Base-by-base conservation (phyloP, 2,888 invertebrate genomes). In the Sinodicranocentrus sp. region DNA sequence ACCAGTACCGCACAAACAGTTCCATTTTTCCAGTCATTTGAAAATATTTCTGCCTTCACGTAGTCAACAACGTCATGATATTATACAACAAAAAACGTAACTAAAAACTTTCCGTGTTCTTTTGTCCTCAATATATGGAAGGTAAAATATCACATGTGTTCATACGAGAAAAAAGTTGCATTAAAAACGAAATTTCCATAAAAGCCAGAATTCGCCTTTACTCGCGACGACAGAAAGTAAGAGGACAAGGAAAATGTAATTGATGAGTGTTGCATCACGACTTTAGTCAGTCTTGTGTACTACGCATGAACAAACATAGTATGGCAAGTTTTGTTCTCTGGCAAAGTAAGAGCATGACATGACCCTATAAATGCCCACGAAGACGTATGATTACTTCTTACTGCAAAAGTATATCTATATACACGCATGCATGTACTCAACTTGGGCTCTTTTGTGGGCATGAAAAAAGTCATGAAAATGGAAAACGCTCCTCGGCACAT, bases 391-490 rank as follows among this genome's bases (percentile, higher is more conserved):
- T n/a, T n/a, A n/a, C n/a, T n/a, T n/a, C n/a, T n/a, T n/a, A n/a
- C n/a, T n/a, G n/a, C n/a, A n/a, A n/a, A n/a, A n/a, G n/a, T n/a
- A n/a, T n/a, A n/a, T n/a, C n/a, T 33, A 33, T 3, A 33, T 3
- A 33, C 10, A 10, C 33, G 33, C 33, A 33, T 33, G 3, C 10
- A 33, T 33, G 33, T 33, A 33, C 33, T 6, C n/a, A n/a, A n/a
- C n/a, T 33, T 33, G 3, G 17, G 19, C 6, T 57, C 25, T 57
- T 57, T 25, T 25, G 57, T 25, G 25, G 33, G 39, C 54, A 54
- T 76, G 52, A 57, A 67, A 57, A 5, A 65, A 39, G 65, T 76
- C 65, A 52, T 54, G 52, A 75, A 57, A 76, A 76, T 33, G 76
- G 67, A 67, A 67, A 76, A 67, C 54, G 28, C 67, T 65, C 61